Conservation (phyloP, 2,113 vertebrate species). For the Ailurus styani region DNA sequence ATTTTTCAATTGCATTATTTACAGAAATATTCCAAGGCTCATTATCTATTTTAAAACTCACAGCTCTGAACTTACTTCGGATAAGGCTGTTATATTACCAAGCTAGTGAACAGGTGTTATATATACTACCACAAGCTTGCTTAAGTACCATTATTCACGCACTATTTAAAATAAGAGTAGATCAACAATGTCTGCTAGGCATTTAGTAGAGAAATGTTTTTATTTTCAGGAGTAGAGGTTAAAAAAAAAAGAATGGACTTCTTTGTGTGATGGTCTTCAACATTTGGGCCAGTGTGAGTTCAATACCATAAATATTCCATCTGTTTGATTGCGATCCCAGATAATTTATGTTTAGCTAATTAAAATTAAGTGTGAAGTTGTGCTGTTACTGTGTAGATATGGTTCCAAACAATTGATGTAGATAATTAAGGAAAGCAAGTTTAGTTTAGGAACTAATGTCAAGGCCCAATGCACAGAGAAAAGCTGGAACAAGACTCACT, state of each 20-base stretch:
- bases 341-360: constrained; percentile 53
- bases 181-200: background rate
- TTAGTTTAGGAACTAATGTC: constrained; percentile 9
- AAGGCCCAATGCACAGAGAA: background rate
- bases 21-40: background rate
- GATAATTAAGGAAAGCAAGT: constrained; percentile 60
- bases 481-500: background rate
- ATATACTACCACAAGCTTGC: background rate
- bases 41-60: constrained; percentile 28
- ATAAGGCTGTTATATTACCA: background rate
- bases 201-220: background rate
- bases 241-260: background rate
- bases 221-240: background rate
- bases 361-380: constrained; percentile 60
- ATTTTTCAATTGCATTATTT: background rate
- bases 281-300: background rate
- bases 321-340: constrained; percentile 42
- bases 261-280: constrained; percentile 7
- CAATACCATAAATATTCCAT: constrained; percentile 48
- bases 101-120: background rate
- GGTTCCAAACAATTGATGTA: constrained; percentile 45
- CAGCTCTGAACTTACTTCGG: background rate
- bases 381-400: background rate
- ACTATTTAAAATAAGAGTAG: constrained; percentile 30
- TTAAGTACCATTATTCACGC: background rate